Evolutionary conservation across 2,888 invertebrate species (phyloP), one percentile per base, ranked within the genome.

Genomic region (Tubulanus polymorphus): DNA sequence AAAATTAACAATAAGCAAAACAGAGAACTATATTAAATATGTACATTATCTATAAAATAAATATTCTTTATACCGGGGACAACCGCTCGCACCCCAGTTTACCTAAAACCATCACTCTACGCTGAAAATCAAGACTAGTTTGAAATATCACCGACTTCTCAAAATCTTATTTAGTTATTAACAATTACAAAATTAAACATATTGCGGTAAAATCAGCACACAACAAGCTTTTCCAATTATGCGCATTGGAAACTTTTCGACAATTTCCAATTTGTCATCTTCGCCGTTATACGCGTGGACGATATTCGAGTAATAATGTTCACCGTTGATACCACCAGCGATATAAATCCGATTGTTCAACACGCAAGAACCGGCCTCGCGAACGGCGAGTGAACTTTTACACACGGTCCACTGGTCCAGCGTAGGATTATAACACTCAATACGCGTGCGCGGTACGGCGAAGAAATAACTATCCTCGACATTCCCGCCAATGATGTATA

Each of bases 301-400:
- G 1, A 72, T 54, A 54, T 76, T 73, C 2, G 75, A 74, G 54
- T 69, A 73, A 57, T 73, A 72, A 52, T 74, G 74, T 53, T 74
- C 73, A 18, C 73, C 73, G 55, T 73, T 74, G 26, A 75, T 73
- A 20, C 77, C 76, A 1, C 77, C 77, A n/a, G 74, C 73, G 48
- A 76, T 71, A 61, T 70, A 74, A 29, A 77, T 69, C 37, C 64
- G 65, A 45, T 68, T 62, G 30, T 73, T 67, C 37, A 72, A 48
- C 10, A 71, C 66, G 56, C 70, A 69, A 3, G 70, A 66, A 1
- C 77, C 77, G 8, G 77, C 75, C 58, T 75, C 74, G 2, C 74
- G 67, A 48, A 77, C 75, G 54, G 72, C 75, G 26, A 73, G 50
- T 3, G 64, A 67, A 20, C 69, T 66, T 55, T 68, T 63, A 57